These are phyloP conservation scores for Hippasteria phrygiana DNA, from an alignment of 53 echinoderm and acorn worm species.

Conservation along the genomic window DNA sequence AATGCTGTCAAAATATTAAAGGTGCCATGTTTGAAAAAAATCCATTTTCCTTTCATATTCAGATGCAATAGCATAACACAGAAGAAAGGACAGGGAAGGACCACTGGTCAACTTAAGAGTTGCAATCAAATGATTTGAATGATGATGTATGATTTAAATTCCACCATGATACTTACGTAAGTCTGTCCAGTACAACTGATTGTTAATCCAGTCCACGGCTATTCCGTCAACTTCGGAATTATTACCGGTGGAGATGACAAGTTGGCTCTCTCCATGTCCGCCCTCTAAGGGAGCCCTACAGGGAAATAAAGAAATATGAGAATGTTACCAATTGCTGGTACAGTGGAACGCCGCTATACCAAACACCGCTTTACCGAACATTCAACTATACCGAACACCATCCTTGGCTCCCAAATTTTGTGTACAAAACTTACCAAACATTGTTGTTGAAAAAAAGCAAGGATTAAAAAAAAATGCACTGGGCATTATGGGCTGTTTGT, in stretches of 20 bases:
- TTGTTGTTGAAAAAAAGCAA: no score
- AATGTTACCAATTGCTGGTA: background rate
- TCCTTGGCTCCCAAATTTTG: no score
- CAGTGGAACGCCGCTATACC: background rate
- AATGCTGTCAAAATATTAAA: background rate
- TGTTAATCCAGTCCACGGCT: slow-evolving; percentile 72
- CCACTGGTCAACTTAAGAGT: no score
- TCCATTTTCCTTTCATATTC: background rate
- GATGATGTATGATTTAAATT: background rate
- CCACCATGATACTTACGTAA: slow-evolving; percentile 1
- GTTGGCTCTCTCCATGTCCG: background rate
- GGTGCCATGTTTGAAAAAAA: background rate
- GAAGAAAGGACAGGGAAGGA: no score
- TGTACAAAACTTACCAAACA: no score
- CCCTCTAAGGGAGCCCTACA: slow-evolving; percentile 54
- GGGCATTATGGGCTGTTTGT: no score
- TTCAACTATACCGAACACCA: no score
- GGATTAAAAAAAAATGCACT: no score
- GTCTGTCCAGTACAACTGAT: slow-evolving; percentile 63
- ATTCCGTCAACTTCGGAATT: slow-evolving; percentile 49
- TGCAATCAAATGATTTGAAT: no score
- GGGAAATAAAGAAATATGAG: background rate
- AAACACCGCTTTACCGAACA: no score
- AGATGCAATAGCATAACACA: no score
- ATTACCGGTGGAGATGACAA: slow-evolving; percentile 26